Base-by-base conservation (phyloP, 2,797 vertebrate species). In the Rhinoraja longicauda region DNA sequence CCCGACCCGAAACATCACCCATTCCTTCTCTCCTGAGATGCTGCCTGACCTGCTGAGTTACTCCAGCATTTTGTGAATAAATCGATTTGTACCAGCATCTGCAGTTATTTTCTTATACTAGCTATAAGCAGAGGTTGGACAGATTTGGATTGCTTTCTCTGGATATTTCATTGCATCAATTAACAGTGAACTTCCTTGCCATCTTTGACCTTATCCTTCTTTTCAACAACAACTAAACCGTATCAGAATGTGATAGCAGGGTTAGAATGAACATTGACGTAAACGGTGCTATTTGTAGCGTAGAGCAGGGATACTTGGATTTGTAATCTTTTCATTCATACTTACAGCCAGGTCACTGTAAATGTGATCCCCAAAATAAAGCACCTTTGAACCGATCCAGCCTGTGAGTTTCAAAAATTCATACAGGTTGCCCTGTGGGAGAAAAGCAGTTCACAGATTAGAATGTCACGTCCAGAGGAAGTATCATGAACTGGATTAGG, bases 321-420 rank as follows among this genome's bases (percentile, higher is more conserved):
- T 21, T 91, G 24, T 72, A 4, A 36, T 19, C 2, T 4, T 32
- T 53, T 62, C 12, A 10, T 39, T 39, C 29, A 36, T 70, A 77
- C 97, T 98, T 96, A 99, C 99, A 94, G 99, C 99, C 95, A 99
- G 95, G 95, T 99, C 99, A 93, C 99, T 99, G 96, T 99, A 99
- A 95, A 99, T 99, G 94, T 99, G 99, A 95, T 99, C 99, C 93
- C 99, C 99, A 70, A 99, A 99, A 96, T 99, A 99, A 79, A 99
- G 97, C 93, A 99, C 99, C 95, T 97, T 99, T 92, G 98, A 99
- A 82, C 99, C 99, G 93, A 98, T 97, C 99, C 99, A 99, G 94
- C 98, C 99, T 0, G 99, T 99, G 59, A 99, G 98, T 94, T 98
- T 97, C 96, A 99, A 95, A 96, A 99, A 99, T 94, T 99, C 99